These are phyloP conservation scores for Stenichneumon culpator DNA, from an alignment of 2,888 invertebrate genomes.

Conservation along the genomic window DNA sequence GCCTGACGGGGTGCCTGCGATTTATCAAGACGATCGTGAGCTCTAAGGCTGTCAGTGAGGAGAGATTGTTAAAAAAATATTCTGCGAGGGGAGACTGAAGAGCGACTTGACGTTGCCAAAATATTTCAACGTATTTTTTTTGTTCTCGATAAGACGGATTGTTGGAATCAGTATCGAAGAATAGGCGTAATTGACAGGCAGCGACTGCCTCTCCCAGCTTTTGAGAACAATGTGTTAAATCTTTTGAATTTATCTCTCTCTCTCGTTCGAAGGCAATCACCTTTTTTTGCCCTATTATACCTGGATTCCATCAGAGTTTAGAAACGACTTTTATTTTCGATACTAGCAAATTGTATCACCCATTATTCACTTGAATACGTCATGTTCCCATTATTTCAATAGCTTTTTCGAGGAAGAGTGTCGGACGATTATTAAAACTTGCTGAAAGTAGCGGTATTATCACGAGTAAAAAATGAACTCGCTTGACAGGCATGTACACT, in stretches of 20 bases:
- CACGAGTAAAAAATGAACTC: slow-evolving; percentile 20
- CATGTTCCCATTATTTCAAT: not conserved
- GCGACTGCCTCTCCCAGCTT: not conserved
- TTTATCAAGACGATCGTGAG: slow-evolving; percentile 18
- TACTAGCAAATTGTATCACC: not conserved
- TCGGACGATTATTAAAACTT: not conserved
- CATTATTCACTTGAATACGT: not conserved
- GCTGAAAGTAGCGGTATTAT: slow-evolving; percentile 6
- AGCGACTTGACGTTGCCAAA: not conserved
- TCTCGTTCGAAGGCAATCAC: not conserved
- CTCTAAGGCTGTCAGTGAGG: not conserved
- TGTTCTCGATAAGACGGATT: not conserved
- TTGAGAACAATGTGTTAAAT: not conserved
- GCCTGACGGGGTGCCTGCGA: not conserved
- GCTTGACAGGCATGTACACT: slow-evolving; percentile 39
- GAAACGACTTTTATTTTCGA: not conserved
- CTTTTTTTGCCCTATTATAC: not conserved
- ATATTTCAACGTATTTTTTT: not conserved
- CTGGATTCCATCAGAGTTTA: not conserved
- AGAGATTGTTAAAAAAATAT: not conserved
- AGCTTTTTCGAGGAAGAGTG: not conserved
- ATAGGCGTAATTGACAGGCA: not conserved
- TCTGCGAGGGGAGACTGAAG: not conserved
- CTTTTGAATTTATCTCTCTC: not conserved
- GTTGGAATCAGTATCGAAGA: not conserved